Base-by-base conservation (phyloP, 2,113 vertebrate species). In the Riparia riparia region DNA sequence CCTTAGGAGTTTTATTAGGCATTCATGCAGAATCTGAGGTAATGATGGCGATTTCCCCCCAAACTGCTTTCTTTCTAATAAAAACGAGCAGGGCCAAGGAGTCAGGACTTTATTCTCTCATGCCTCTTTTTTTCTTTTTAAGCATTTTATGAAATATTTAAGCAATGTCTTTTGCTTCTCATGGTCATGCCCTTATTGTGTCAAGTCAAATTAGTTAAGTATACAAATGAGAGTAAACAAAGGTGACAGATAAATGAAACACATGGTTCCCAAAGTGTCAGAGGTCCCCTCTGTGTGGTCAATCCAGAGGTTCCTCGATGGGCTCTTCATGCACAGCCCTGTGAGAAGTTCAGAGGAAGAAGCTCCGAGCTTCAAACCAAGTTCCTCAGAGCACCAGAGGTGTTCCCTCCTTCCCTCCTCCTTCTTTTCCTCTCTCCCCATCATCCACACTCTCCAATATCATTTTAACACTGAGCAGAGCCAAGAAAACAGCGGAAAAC, bases 141-240 rank as follows among this genome's bases (percentile, higher is more conserved):
- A 89, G 49, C 74, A 91, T 93, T 90, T 96, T 86, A 98, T 98
- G 70, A 98, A 98, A 98, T 98, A 98, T 98, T 98, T 98, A 97
- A 97, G 97, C 93, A 53, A 89, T 31, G 82, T 82, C 97, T 96
- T 98, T 96, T 97, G 78, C 94, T 96, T 97, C 95, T 98, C 90
- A 77, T 97, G 95, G 96, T 83, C 92, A 66, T 98, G 97, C 80
- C 97, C 98, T 98, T 98, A 98, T 98, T 98, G 97, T 98, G 98
- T 98, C 98, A 98, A 96, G 90, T 95, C 93, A 94, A 90, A 98
- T 98, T 98, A 98, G 97, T 96, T 94, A 97, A 96, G 91, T 92
- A 95, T 79, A 97, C 91, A 98, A 97, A 96, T 96, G 72, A 82
- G 89, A 96, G 92, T 98, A 98, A 98, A 98, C 96, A 97, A 96